Evolutionary conservation across 2,113 vertebrate species (phyloP).

Genomic region (Halichoerus grypus): DNA sequence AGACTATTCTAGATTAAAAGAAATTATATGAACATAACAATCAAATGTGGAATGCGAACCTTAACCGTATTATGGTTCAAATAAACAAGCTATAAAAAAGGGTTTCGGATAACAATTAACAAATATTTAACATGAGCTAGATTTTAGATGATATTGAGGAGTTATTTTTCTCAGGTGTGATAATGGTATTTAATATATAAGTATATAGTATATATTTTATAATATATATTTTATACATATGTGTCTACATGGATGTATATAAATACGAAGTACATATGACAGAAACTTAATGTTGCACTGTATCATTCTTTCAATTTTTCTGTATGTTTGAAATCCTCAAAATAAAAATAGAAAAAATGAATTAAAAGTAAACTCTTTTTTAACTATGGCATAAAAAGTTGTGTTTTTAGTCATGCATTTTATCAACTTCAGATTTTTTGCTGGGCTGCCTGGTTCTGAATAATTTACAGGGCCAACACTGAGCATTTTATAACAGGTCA

Average conservation of each 20-base stretch:
- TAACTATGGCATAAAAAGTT: background rate
- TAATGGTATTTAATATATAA: background rate
- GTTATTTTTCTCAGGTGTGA: background rate
- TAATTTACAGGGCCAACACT: background rate
- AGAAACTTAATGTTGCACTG: background rate
- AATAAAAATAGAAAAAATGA: background rate
- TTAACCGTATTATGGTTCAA: background rate
- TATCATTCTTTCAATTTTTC: slow-evolving; percentile 4
- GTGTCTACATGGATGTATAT: background rate
- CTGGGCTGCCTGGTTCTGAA: background rate
- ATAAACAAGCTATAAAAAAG: background rate
- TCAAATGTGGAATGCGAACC: background rate
- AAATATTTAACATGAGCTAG: background rate
- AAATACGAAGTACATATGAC: background rate
- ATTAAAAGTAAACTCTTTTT: background rate
- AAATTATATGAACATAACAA: background rate
- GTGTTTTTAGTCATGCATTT: background rate
- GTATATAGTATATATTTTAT: background rate
- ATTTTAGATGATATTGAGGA: background rate
- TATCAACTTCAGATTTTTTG: background rate
- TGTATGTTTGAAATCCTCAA: slow-evolving; percentile 20
- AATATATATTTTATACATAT: background rate
- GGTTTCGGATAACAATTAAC: background rate
- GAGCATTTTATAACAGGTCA: background rate
- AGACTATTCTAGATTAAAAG: slow-evolving; percentile 49